Percentiles rank a stretch among this genome's conserved stretches.
Evolutionary conservation across 2,888 invertebrate genomes (phyloP).

Genomic region (Thalpophila matura): DNA sequence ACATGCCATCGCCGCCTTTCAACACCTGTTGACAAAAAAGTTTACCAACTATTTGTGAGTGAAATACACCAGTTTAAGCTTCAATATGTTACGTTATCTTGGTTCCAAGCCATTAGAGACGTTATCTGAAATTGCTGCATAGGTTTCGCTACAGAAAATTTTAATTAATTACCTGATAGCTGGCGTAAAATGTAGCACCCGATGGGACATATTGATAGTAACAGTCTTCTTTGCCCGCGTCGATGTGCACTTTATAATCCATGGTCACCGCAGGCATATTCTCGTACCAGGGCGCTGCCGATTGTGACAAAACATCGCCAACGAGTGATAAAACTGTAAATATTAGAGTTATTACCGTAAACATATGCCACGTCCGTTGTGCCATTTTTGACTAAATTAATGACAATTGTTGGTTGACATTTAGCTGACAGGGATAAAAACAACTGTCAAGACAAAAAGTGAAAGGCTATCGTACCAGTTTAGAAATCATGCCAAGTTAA

Average conservation of each 20-base stretch:
- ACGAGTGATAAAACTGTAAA: constrained; percentile 88
- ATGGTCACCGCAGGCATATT: constrained; percentile 97
- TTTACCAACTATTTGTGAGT: constrained; percentile 31
- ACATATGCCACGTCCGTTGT: constrained; percentile 89
- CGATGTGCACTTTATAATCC: constrained; percentile 98
- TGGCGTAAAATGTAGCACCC: constrained; percentile 97
- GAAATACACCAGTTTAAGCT: constrained; percentile 10
- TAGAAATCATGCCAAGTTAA: constrained; percentile 14
- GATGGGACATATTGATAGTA: constrained; percentile 98
- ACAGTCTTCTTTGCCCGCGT: constrained; percentile 98
- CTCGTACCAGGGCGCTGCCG: constrained; percentile 95
- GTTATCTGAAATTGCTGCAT: constrained; percentile 6
- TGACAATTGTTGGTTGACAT: constrained; percentile 54
- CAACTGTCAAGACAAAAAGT: constrained; percentile 33
- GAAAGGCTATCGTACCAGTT: constrained; percentile 28
- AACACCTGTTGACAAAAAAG: constrained; percentile 92
- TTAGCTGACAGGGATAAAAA: constrained; percentile 36
- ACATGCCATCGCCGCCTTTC: constrained; percentile 98
- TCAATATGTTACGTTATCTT: background rate
- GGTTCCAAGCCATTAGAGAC: background rate
- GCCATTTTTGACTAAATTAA: constrained; percentile 80
- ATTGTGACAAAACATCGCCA: constrained; percentile 87
- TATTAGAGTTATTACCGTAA: constrained; percentile 84
- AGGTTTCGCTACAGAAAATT: constrained; percentile 44
- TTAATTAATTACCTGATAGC: constrained; percentile 95